These are phyloP conservation scores for Cebus imitator DNA, from an alignment of 2,113 vertebrate genomes.

Conservation along the genomic window DNA sequence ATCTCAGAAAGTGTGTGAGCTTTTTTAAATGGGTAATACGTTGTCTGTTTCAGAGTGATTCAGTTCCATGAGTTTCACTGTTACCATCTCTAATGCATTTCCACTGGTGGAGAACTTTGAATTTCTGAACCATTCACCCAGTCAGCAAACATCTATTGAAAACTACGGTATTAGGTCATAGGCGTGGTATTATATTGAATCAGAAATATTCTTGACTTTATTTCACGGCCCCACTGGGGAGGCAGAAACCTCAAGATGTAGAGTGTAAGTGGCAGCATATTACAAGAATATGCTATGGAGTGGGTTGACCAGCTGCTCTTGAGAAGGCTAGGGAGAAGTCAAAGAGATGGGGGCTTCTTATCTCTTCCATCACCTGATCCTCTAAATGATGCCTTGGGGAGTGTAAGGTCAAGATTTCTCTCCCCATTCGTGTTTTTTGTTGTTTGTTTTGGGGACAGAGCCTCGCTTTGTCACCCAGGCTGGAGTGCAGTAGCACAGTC, in stretches of 20 bases:
- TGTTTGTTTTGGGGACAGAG: too few relatives aligned
- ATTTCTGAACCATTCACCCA: neutral
- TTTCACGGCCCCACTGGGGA: neutral
- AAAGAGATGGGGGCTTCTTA: neutral
- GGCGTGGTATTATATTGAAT: neutral
- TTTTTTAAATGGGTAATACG: neutral
- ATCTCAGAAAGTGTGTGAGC: neutral
- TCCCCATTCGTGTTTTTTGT: neutral
- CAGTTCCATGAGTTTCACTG: neutral
- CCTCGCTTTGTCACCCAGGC: too few relatives aligned
- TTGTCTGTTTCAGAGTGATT: neutral
- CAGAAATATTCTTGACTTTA: neutral
- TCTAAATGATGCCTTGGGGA: neutral
- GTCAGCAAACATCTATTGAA: neutral
- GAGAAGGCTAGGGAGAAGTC: neutral
- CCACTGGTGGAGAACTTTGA: neutral
- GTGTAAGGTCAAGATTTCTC: neutral
- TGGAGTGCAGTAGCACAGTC: too few relatives aligned
- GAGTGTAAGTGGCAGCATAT: neutral
- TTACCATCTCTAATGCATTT: neutral
- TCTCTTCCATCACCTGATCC: neutral
- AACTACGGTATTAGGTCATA: neutral
- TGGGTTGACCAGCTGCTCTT: neutral
- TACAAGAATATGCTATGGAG: neutral
- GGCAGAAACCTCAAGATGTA: neutral